These are phyloP conservation scores for Liolophura sinensis DNA, from an alignment of 1,140 invertebrate species.

Conservation along the genomic window DNA sequence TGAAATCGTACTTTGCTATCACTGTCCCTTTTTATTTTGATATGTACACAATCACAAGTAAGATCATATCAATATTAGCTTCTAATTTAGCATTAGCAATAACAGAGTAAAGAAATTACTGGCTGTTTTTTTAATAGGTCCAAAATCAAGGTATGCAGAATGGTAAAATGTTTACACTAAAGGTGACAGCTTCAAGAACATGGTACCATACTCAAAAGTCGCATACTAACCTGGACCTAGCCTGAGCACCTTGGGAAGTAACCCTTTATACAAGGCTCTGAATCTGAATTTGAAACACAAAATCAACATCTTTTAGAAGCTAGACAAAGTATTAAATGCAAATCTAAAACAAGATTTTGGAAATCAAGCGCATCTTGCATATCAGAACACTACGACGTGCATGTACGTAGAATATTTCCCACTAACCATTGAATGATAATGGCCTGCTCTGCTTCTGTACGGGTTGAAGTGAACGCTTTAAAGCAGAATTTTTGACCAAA, in stretches of 20 bases:
- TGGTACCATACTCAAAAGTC: background rate
- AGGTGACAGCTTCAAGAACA: background rate
- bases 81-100: background rate
- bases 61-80: background rate
- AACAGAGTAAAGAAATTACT: background rate
- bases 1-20: too few relatives aligned
- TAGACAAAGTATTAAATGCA: too few relatives aligned
- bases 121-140: background rate
- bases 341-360: too few relatives aligned
- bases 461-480: too few relatives aligned
- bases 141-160: background rate
- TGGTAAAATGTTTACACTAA: background rate
- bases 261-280: conserved; percentile 85
- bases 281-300: conserved; percentile 69
- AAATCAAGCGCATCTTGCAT: too few relatives aligned
- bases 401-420: too few relatives aligned
- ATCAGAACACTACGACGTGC: too few relatives aligned
- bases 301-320: too few relatives aligned
- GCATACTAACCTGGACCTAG: conserved; percentile 78
- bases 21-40: too few relatives aligned
- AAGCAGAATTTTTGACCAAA: too few relatives aligned
- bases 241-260: conserved; percentile 86
- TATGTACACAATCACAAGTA: background rate
- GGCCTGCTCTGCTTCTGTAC: too few relatives aligned
- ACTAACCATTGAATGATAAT: too few relatives aligned